These are phyloP conservation scores for Sisyra nigra DNA, from an alignment of 2,888 invertebrate genomes.

Conservation along the genomic window DNA sequence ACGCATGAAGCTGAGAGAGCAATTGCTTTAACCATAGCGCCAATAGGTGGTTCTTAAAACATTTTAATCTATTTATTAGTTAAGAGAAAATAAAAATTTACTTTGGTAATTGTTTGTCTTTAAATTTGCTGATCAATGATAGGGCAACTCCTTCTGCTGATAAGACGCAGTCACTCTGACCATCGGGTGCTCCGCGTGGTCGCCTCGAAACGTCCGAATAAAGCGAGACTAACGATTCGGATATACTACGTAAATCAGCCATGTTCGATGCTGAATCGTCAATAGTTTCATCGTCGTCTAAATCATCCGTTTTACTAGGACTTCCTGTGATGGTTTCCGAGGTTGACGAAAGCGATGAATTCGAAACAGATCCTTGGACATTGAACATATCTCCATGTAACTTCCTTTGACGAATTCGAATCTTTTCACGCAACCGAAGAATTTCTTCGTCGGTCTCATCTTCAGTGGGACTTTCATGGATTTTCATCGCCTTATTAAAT, in stretches of 20 bases:
- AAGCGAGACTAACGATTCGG: slow-evolving; percentile 45
- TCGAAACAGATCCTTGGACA: slow-evolving; percentile 15
- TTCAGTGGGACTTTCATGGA: slow-evolving; percentile 32
- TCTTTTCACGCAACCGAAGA: slow-evolving; percentile 42
- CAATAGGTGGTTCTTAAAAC: neutral
- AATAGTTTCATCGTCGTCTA: slow-evolving; percentile 30
- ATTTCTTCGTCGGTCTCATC: slow-evolving; percentile 54
- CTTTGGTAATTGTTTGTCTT: slow-evolving; percentile 53
- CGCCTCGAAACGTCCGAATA: slow-evolving; percentile 32
- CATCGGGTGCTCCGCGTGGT: slow-evolving; percentile 28
- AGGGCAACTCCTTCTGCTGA: slow-evolving; percentile 70
- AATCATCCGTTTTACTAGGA: slow-evolving; percentile 33
- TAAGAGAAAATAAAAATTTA: slow-evolving; percentile 14
- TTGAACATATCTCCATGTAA: neutral
- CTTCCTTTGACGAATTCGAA: slow-evolving; percentile 33
- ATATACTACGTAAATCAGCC: slow-evolving; percentile 30
- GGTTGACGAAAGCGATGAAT: slow-evolving; percentile 34
- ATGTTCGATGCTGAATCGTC: slow-evolving; percentile 30
- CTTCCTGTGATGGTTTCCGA: slow-evolving; percentile 28
- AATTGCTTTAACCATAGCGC: no score
- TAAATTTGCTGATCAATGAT: slow-evolving; percentile 57
- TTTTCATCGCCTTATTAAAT: slow-evolving; percentile 34
- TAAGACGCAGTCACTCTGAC: slow-evolving; percentile 30
- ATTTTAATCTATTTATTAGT: no score
- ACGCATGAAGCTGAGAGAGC: no score